Conservation (phyloP, 2,113 vertebrate genomes). For the Otis tarda region DNA sequence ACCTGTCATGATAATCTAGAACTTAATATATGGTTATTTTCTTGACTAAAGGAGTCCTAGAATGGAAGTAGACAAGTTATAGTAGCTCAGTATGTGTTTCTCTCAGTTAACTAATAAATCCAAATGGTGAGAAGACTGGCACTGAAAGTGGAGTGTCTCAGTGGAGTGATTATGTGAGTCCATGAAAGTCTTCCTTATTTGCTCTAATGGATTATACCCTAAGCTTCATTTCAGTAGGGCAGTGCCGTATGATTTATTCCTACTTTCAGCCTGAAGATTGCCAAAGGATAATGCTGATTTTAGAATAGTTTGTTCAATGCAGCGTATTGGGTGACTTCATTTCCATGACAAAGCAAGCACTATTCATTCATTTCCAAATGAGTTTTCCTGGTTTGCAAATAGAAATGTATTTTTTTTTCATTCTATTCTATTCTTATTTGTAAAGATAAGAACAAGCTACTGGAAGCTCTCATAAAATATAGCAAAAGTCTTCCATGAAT, state of each 20-base stretch:
- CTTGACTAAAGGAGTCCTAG: neutral
- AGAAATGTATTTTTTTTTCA: neutral
- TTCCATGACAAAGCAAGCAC: neutral
- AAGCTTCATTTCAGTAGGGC: neutral
- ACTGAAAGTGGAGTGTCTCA: neutral
- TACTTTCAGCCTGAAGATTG: neutral
- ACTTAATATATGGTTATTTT: neutral
- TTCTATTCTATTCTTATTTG: neutral
- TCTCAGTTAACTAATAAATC: neutral
- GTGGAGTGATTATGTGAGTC: neutral
- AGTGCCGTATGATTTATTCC: neutral
- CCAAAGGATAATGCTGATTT: neutral
- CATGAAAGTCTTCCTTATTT: neutral
- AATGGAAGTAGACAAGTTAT: neutral
- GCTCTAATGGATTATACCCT: neutral
- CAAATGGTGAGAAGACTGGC: neutral
- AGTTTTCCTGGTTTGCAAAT: neutral
- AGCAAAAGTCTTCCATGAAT: neutral
- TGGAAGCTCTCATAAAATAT: neutral
- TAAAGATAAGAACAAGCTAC: neutral
- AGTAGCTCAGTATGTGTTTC: neutral
- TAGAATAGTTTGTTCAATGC: neutral
- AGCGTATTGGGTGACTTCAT: neutral
- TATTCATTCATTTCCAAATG: neutral
- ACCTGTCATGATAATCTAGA: neutral